Evolutionary conservation across 2,888 invertebrate genomes (phyloP), one percentile per base, ranked within the genome.

Genomic region (Drosophila subsilvestris): DNA sequence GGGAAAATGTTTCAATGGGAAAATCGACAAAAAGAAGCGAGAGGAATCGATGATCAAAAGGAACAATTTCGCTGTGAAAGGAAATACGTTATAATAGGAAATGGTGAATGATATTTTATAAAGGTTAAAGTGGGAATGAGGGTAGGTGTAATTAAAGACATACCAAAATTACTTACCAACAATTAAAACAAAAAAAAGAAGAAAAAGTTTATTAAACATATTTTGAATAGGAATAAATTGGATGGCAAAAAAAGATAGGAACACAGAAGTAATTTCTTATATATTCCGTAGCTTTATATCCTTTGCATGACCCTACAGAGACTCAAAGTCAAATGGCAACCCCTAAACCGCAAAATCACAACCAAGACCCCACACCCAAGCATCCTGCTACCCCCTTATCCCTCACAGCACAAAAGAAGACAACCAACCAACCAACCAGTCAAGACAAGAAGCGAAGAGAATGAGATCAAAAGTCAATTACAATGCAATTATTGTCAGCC

Each of bases 401-500:
- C 1, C 47, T 7, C 17, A 18, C 29, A 17, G 17, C 1, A 27
- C 12, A 20, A 29, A 57, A 48, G 17, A 18, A 27, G 5, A 42
- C 48, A 25, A 14, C 44, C 48, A 57, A 57, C 43, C 48, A 25
- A 14, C 44, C 48, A 57, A 57, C 43, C 47, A 42, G 12, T 25
- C 10, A 49, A 22, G 57, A 44, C 54, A n/a, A 18, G 14, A 29
- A 44, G 29, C 60, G 22, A 22, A 32, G 44, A 49, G 9, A n/a
- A 37, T n/a, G n/a, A 8, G 29, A 55, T 80, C 69, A 78, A 75
- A 78, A 79, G 58, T 60, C 73, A 78, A 75, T 78, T 75, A 78
- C 63, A 78, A 67, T 79, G 63, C 61, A 72, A 76, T 79, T 76
- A 78, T 79, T 70, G 71, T 53, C 32, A 22, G 22, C 22, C 20